Base-by-base conservation (phyloP, 2,113 vertebrate genomes). In the Barbus barbus region DNA sequence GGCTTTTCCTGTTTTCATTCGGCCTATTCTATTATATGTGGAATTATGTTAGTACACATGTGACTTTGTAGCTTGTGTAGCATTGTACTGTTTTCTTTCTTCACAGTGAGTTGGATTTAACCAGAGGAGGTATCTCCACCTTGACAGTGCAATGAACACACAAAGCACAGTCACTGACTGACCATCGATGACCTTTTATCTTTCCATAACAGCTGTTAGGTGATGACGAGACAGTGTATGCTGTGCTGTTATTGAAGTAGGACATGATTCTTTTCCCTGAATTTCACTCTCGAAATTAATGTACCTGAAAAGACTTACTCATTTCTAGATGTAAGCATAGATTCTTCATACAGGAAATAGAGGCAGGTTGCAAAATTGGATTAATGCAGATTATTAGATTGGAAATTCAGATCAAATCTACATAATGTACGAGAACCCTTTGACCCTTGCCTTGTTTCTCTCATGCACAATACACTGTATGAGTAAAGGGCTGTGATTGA, bases 331-430 rank as follows among this genome's bases (percentile, higher is more conserved):
- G 31, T 16, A 24, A 1, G 28, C 73, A 53, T 12, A 28, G 26
- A 13, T 78, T 78, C 24, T 16, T 33, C 31, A 24, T 61, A 61
- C 11, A 41, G 22, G 75, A 78, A 78, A 18, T 31, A 60, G 33
- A 60, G 31, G 31, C 3, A 28, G n/a, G 56, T 2, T 78, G 77
- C 36, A 63, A 38, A 8, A 41, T 28, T 60, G 24, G 22, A 61
- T 63, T 63, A 79, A 36, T 79, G 77, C 76, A 41, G 22, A 60
- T 61, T 78, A 78, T 78, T 78, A 41, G n/a, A 78, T 78, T 78
- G 26, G 1, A 44, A 58, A 78, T 41, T 61, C 76, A 44, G 76
- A 78, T 78, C 14, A 60, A 24, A 61, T 78, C 53, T 78, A 18
- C 13, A 26, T 78, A 26, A 33, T 56, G 18, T 33, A 26, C 41